Evolutionary conservation across 1,140 invertebrate species (phyloP), one percentile per base, ranked within the genome.

Genomic region (Leptinotarsa lineolata): DNA sequence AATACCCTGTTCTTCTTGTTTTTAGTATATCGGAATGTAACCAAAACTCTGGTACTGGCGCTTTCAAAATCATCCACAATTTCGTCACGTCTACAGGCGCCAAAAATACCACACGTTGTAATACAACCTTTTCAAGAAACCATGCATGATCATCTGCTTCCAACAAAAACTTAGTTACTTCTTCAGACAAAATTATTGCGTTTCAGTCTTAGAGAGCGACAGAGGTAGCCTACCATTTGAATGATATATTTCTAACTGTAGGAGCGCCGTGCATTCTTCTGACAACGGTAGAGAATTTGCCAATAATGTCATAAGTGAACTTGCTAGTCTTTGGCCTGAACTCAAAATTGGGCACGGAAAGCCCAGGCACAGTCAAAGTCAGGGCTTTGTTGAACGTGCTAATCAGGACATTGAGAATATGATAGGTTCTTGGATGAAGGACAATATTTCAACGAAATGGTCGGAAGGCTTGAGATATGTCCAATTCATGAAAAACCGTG

Each of bases 401-500:
- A n/a, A n/a, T n/a, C n/a, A n/a, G n/a, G n/a, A n/a, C n/a, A n/a
- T n/a, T n/a, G 1, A 54, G n/a, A 54, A 54, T 54, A 54, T 54
- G 48, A 13, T 54, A n/a, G n/a, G n/a, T 13, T 13, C 48, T 54
- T 54, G 1, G 48, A 1, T 54, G 48, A n/a, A n/a, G n/a, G n/a
- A n/a, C n/a, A n/a, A n/a, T n/a, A n/a, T n/a, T n/a, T n/a, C n/a
- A n/a, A n/a, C n/a, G n/a, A n/a, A n/a, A n/a, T n/a, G n/a, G n/a
- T n/a, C n/a, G n/a, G n/a, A n/a, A n/a, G n/a, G n/a, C n/a, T n/a
- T 73, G 39, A 13, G 68, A 46, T 74, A 73, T 83, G 39, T 72
- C 81, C 72, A 80, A 81, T 81, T 79, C 45, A 80, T 78, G 73
- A 83, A 84, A 77, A 85, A 84, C 66, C 18, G 68, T 44, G 76